A percentile compares a stretch with the other conserved stretches of the same genome.
Conservation (phyloP, 2,113 vertebrate genomes). For the Amia ocellicauda region DNA sequence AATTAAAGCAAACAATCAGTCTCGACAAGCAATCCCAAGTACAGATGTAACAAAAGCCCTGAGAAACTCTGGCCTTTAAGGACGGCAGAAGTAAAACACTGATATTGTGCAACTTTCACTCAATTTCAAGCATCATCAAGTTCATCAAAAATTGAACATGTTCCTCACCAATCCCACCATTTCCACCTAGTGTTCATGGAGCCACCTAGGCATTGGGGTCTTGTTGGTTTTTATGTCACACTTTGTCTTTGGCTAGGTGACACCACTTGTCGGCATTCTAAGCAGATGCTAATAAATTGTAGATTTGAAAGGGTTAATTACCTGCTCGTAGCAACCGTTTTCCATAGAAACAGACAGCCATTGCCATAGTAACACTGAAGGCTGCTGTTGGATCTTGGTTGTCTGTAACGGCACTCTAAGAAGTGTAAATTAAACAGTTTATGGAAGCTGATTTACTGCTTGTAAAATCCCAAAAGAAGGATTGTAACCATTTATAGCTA, state of each 20-base stretch:
- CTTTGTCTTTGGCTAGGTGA: not conserved
- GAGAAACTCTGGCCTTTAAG: not conserved
- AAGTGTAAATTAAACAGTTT: conserved; percentile 37
- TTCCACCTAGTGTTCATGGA: no score
- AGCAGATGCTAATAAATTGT: conserved; percentile 20
- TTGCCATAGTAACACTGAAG: conserved; percentile 46
- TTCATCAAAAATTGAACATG: no score
- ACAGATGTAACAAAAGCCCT: conserved; percentile 10
- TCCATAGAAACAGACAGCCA: conserved; percentile 35
- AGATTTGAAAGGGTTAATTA: conserved; percentile 44
- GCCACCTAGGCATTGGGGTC: no score
- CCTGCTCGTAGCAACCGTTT: conserved; percentile 34
- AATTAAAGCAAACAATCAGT: no score
- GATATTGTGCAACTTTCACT: not conserved
- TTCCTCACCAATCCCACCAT: no score
- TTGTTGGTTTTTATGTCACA: not conserved
- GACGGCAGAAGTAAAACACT: conserved; percentile 16
- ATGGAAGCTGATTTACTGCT: conserved; percentile 22
- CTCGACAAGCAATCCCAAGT: not conserved
- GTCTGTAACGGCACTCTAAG: conserved; percentile 29
- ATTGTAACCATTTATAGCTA: conserved; percentile 20
- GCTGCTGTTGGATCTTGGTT: conserved; percentile 33
- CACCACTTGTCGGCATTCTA: conserved; percentile 3
- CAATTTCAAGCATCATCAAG: no score
- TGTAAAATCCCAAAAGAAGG: conserved; percentile 10